Evolutionary conservation across 2,888 invertebrate species (phyloP).

Genomic region (Plutella xylostella): DNA sequence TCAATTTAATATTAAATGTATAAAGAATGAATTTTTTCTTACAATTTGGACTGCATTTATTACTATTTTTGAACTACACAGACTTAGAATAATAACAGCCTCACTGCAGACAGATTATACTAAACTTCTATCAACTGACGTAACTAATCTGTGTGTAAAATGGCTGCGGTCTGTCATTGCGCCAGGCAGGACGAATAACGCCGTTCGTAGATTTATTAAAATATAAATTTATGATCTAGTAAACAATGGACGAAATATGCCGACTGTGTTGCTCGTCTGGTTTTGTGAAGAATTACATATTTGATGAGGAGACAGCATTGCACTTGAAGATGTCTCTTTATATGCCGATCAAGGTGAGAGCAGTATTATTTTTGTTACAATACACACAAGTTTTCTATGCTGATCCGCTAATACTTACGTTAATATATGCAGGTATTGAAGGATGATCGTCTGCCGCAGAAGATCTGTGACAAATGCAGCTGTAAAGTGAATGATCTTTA

Average conservation of each 20-base stretch:
- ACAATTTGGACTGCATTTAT: no score
- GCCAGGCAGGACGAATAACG: constrained; percentile 30
- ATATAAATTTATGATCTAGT: background rate
- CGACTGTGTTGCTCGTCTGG: constrained; percentile 57
- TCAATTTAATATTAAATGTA: no score
- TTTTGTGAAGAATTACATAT: constrained; percentile 75
- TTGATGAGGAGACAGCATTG: constrained; percentile 76
- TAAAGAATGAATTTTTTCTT: no score
- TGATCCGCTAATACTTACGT: constrained; percentile 9
- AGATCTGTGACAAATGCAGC: constrained; percentile 78
- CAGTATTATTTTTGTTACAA: constrained; percentile 11
- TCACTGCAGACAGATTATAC: no score
- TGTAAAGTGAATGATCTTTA: constrained; percentile 78
- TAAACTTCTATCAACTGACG: no score
- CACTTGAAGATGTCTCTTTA: constrained; percentile 78
- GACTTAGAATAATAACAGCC: no score
- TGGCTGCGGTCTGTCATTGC: constrained; percentile 45
- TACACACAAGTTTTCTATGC: constrained; percentile 13
- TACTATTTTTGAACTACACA: no score
- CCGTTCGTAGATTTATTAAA: constrained; percentile 14
- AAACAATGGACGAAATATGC: constrained; percentile 51
- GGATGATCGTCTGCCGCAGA: constrained; percentile 77
- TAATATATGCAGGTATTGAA: constrained; percentile 68
- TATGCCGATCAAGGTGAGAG: constrained; percentile 78
- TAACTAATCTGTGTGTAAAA: no score